phyloP scores from a whole-genome alignment of 2,797 vertebrate species.

The Poecilia picta region DNA sequence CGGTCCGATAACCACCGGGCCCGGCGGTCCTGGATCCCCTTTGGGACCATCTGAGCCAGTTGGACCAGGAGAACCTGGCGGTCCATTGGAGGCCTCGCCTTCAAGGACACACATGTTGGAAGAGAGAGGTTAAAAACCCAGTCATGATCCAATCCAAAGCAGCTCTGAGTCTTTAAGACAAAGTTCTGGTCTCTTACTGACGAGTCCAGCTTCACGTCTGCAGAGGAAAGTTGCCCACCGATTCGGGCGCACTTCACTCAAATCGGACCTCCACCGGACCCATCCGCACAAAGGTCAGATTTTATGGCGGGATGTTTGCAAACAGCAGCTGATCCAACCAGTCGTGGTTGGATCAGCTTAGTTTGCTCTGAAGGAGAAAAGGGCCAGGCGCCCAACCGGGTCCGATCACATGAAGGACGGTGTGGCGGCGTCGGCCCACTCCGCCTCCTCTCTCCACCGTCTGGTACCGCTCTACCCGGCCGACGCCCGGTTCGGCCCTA shows the following conservation, averaged over 20 bases:
- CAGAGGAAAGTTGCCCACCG: not conserved
- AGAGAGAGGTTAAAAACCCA: not conserved
- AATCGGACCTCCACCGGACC: not conserved
- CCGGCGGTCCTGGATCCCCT: conserved; percentile 66
- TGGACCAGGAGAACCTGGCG: conserved; percentile 50
- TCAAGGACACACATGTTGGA: not conserved
- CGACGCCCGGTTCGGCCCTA: no score
- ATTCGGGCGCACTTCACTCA: no score
- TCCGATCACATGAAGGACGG: no score
- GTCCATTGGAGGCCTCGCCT: conserved; percentile 49
- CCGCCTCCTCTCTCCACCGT: no score
- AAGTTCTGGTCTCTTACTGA: not conserved
- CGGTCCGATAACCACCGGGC: conserved; percentile 41
- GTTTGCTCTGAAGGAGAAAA: no score
- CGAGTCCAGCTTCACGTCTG: not conserved
- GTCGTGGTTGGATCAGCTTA: no score
- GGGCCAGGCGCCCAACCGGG: no score
- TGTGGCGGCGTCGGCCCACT: no score
- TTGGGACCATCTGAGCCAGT: conserved; percentile 59
- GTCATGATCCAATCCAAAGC: not conserved
- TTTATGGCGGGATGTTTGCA: not conserved
- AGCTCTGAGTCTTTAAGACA: not conserved
- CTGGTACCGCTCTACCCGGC: no score
- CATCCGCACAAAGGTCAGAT: not conserved
- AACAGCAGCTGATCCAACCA: not conserved